Base-by-base conservation (phyloP, 2,888 invertebrate species). In the Idaea straminata region DNA sequence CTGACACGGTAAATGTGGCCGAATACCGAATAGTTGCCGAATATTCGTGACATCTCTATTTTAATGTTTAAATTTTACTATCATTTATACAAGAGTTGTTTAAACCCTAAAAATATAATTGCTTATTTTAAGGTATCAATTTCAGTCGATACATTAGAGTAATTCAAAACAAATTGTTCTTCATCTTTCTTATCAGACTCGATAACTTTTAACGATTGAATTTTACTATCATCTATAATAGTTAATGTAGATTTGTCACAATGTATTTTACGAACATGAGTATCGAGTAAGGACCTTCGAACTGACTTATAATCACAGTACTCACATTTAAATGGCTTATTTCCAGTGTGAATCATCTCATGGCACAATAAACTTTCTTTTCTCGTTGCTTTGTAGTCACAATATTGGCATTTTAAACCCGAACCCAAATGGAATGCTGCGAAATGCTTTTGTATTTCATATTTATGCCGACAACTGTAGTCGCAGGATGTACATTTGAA, bases 361-460 rank as follows among this genome's bases (percentile, higher is more conserved):
- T 90, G 90, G 3, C 79, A 80, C 0, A 83, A 61, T 0, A 90
- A 61, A 58, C 81, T 85, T 0, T 87, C 87, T 34, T 83, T 85
- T 3, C 86, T 78, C 0, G 78, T 68, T 0, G 86, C 82, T 47
- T 70, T 80, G 15, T 79, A 88, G 3, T 88, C 83, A 69, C 89
- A 89, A 16, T 75, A 85, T 0, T 79, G 73, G 47, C 90, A 90
- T 68, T 89, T 83, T 0, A 85, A 64, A 0, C 82, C 83, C 0
- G 79, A 80, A 0, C 87, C 88, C n/a, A 86, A 64, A 64, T 89
- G 89, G 0, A 81, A 69, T 0, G 73, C 77, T 0, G 78, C 74
- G 1, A 79, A 83, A 70, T 91, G 90, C 4, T 80, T 82, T 2
- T 86, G 83, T 1, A 90, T 73, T 4, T 87, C 88, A 62, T 86